Evolutionary conservation across 2,113 vertebrate species (phyloP).

Genomic region (Phrynocephalus versicolor): DNA sequence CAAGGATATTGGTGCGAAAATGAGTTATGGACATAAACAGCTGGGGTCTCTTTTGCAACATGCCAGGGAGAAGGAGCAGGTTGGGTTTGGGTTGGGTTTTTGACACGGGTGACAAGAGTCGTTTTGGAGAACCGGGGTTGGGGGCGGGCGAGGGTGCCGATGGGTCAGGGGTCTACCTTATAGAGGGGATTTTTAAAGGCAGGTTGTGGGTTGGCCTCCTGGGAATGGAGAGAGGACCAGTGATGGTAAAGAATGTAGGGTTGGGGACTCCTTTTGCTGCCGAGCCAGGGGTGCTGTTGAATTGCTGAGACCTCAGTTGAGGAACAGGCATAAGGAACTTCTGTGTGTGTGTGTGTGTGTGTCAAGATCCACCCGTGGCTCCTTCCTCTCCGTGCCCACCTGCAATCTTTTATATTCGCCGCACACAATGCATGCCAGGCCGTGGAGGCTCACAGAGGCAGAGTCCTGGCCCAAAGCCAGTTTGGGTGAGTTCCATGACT

Average conservation of each 20-base stretch:
- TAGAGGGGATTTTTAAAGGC: too few species aligned
- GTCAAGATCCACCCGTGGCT: too few species aligned
- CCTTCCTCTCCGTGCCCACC: background rate
- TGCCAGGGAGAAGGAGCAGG: background rate
- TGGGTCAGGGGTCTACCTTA: background rate
- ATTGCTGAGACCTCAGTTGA: too few species aligned
- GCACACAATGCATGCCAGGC: background rate
- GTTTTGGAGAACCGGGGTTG: background rate
- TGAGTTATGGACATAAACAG: slow-evolving; percentile 41
- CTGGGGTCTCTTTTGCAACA: slow-evolving; percentile 9
- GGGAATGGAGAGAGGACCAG: background rate
- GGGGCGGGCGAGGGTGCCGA: background rate
- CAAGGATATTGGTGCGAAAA: slow-evolving; percentile 41
- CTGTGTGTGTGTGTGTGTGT: too few species aligned
- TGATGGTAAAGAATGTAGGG: too few species aligned
- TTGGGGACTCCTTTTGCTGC: background rate
- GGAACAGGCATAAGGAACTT: background rate
- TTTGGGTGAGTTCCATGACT: background rate
- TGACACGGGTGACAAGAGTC: background rate
- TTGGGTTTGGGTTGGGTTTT: too few species aligned
- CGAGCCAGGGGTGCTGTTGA: too few species aligned
- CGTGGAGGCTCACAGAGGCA: background rate
- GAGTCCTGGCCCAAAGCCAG: background rate
- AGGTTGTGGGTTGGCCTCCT: background rate
- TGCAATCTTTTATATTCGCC: background rate